Conservation (phyloP, 2,888 invertebrate genomes). For the Gymnocheta viridis region DNA sequence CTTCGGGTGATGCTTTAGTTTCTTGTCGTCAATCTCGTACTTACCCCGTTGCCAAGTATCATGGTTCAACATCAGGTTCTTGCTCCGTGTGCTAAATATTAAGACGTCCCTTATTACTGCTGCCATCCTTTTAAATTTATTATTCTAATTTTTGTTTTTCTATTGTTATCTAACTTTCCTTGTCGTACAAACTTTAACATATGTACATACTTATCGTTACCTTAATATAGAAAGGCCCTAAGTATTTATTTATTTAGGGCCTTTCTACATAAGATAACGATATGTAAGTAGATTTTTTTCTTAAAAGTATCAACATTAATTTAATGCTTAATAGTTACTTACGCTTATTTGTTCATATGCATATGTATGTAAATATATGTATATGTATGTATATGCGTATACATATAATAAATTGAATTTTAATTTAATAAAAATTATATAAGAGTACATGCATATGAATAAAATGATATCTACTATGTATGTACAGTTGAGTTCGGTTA, state of each 20-base stretch:
- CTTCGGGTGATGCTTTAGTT: constrained; percentile 84
- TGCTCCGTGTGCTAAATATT: constrained; percentile 50
- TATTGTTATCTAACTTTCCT: constrained; percentile 30
- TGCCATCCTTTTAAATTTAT: constrained; percentile 40
- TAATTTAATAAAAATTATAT: no score
- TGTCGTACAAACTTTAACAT: constrained; percentile 3
- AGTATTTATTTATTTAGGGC: no score
- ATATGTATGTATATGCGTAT: no score
- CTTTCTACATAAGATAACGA: no score
- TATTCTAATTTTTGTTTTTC: constrained; percentile 2
- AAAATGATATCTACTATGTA: no score
- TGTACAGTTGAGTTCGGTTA: no score
- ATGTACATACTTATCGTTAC: neutral
- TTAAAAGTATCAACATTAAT: constrained; percentile 27
- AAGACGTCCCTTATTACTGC: constrained; percentile 47
- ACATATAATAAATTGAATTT: no score
- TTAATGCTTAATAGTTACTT: constrained; percentile 56
- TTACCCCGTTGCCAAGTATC: constrained; percentile 81
- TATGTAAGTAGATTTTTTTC: neutral
- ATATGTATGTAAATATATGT: no score
- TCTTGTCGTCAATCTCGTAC: constrained; percentile 83
- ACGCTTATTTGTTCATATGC: constrained; percentile 38
- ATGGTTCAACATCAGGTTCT: constrained; percentile 48
- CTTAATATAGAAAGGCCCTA: neutral
- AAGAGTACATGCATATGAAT: no score